Base-by-base conservation (phyloP, 2,888 invertebrate species). In the Heliconius hortense region DNA sequence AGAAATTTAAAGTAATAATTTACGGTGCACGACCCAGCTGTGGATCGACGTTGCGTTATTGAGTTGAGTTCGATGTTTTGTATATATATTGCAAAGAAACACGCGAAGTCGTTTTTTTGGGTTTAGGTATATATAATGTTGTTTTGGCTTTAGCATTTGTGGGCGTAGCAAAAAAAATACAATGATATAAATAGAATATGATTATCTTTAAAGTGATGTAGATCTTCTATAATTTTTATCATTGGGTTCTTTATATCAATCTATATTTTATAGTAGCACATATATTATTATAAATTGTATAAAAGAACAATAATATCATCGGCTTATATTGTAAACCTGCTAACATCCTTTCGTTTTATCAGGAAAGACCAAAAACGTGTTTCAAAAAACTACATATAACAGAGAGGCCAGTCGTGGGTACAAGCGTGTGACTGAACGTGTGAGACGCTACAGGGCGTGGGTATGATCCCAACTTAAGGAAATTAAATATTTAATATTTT, bases 1-100 rank as follows among this genome's bases (percentile, higher is more conserved):
- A 92, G 87, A 90, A 88, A 91, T 91, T 90, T 91, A 69, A 75
- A 72, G 70, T 73, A 74, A 71, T 53, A 64, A 69, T 69, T 60
- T 76, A 75, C 64, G 60, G 78, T 75, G 77, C 78, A 76, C 74
- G 80, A 77, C 26, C 48, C 39, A 66, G 18, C 70, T 78, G 72
- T 72, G 75, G 59, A 73, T 72, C 73, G 66, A 53, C 35, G 64
- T 71, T 71, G 43, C 39, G 2, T 43, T 62, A 62, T 21, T 21
- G 75, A 60, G 26, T 60, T 26, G 39, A 18, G 59, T 56, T 11
- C 59, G n/a, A 35, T 60, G 60, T 60, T 71, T 71, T 35, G 31
- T 35, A 35, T 28, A 28, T 24, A 18, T 48, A 48, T 21, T 35
- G 60, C 26, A 39, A 69, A 56, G 11, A 56, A 53, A 68, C 56